phyloP scores from a whole-genome alignment of 30 jellyfish, hydroid and myxozoan genomes.

The Aurelia coerulea region DNA sequence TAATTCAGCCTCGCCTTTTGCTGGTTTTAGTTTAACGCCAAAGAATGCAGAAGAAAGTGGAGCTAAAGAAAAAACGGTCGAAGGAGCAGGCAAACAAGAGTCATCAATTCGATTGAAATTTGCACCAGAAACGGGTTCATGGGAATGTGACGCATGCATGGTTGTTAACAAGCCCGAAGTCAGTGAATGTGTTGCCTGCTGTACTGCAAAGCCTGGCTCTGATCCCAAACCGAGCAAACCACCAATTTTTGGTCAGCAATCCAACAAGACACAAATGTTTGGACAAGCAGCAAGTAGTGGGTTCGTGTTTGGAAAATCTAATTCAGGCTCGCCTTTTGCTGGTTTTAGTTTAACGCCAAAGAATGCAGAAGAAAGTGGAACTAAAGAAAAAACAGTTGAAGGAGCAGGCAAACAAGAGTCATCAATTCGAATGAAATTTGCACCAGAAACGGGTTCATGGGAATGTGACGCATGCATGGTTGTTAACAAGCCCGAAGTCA shows the following conservation, averaged over 20 bases:
- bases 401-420: no score
- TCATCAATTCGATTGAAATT: neutral
- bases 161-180: constrained; percentile 36
- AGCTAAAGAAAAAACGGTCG: neutral
- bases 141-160: constrained; percentile 86
- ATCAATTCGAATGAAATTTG: no score
- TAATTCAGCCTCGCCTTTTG: constrained; percentile 75
- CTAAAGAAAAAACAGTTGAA: no score
- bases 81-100: neutral
- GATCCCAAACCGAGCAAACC: neutral
- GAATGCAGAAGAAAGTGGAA: no score
- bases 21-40: constrained; percentile 41
- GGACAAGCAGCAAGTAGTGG: no score
- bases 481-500: constrained; percentile 11
- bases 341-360: no score
- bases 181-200: constrained; percentile 70
- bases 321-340: no score
- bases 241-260: neutral
- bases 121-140: constrained; percentile 21
- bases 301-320: no score
- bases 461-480: constrained; percentile 75
- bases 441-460: constrained; percentile 35
- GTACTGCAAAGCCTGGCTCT: constrained; percentile 28
- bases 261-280: no score
- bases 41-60: constrained; percentile 5